These are phyloP conservation scores for Lutraria rhynchaena DNA, from an alignment of 1,140 invertebrate genomes.

Conservation along the genomic window DNA sequence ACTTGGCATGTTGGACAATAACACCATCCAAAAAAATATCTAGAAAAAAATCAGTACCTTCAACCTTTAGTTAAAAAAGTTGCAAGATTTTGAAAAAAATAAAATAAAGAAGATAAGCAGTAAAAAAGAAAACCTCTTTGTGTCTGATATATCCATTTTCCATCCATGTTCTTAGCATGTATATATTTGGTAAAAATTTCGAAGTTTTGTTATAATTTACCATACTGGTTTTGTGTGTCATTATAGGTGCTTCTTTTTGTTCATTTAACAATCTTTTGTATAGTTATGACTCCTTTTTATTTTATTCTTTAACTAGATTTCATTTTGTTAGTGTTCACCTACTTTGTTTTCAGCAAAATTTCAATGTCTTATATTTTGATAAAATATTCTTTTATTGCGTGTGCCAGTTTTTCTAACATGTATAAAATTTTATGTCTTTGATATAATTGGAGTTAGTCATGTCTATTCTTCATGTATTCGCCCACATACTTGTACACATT, in stretches of 20 bases:
- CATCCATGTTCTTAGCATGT: conserved; percentile 8
- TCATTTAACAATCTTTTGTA: conserved; percentile 20
- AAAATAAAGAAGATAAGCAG: no score
- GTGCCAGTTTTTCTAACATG: conserved; percentile 28
- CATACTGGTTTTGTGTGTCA: conserved; percentile 21
- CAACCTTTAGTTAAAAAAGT: no score
- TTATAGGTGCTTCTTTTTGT: conserved; percentile 37
- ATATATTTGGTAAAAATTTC: conserved; percentile 29
- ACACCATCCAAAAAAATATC: no score
- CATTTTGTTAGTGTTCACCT: conserved; percentile 39
- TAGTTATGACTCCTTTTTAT: conserved; percentile 26
- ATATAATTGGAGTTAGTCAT: no score
- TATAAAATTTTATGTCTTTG: no score
- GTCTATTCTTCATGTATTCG: no score
- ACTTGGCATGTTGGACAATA: no score
- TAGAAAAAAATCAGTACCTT: no score
- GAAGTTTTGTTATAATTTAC: background rate
- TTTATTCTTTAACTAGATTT: conserved; percentile 25
- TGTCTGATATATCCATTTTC: conserved; percentile 3
- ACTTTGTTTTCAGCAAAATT: conserved; percentile 30
- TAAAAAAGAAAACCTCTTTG: no score
- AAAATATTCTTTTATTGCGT: conserved; percentile 22
- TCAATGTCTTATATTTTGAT: conserved; percentile 19
- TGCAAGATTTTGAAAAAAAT: no score
- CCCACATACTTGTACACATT: no score